Evolutionary conservation across 2,797 vertebrate genomes (phyloP).

Genomic region (Enteromius mattozi): DNA sequence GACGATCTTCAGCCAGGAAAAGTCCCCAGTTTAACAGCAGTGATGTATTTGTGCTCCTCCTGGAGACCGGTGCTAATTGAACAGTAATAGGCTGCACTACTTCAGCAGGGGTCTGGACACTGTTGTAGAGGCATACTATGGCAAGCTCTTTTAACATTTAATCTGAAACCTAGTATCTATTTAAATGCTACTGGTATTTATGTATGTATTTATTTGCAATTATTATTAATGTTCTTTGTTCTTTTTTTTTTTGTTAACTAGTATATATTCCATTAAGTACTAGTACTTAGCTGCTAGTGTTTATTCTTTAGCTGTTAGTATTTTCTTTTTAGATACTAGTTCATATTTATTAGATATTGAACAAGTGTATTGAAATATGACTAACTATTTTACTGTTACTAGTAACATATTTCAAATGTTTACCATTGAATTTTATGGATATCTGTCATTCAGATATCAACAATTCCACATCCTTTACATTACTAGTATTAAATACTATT

Average conservation of each 20-base stretch:
- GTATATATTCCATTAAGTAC: neutral
- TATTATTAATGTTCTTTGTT: neutral
- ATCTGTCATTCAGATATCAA: neutral
- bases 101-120: conserved; percentile 70
- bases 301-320: neutral
- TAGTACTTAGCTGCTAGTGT: neutral
- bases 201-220: neutral
- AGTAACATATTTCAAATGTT: neutral
- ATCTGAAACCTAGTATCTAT: neutral
- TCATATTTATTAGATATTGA: neutral
- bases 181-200: neutral
- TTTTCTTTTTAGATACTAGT: neutral
- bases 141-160: neutral
- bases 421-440: neutral
- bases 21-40: conserved; percentile 68
- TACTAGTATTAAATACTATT: neutral
- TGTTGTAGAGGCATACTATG: conserved; percentile 58
- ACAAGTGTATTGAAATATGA: too few species aligned
- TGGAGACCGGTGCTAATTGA: conserved; percentile 73
- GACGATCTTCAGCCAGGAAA: conserved; percentile 40
- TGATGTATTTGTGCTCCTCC: conserved; percentile 69
- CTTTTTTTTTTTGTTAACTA: neutral
- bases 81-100: conserved; percentile 65
- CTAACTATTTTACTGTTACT: neutral
- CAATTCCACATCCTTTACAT: neutral